Percentiles rank a stretch among this genome's conserved stretches.
These are phyloP conservation scores for Cliona cf. orientalis DNA, from an alignment of 37 sponge, comb jelly and placozoan species.

Conservation along the genomic window DNA sequence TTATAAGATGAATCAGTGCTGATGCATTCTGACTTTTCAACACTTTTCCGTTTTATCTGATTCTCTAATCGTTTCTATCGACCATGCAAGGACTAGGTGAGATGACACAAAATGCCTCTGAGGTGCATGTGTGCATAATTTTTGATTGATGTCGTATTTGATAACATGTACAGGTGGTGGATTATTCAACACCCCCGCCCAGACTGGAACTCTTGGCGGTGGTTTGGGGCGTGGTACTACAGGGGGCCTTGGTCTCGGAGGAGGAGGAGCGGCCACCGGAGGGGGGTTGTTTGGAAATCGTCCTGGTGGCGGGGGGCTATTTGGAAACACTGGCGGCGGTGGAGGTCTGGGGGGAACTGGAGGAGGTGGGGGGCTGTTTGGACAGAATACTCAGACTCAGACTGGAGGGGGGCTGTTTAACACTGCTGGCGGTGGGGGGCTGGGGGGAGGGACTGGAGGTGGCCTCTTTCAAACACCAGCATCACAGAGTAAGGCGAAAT, in stretches of 20 bases:
- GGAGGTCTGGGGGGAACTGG: background rate
- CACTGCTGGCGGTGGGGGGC: constrained; percentile 2
- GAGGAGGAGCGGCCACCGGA: background rate
- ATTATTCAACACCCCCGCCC: too few relatives aligned
- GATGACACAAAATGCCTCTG: too few relatives aligned
- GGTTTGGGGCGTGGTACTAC: background rate
- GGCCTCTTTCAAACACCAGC: constrained; percentile 50
- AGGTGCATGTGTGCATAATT: too few relatives aligned
- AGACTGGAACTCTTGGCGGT: too few relatives aligned
- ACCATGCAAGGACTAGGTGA: too few relatives aligned
- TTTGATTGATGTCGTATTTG: too few relatives aligned
- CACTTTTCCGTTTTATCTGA: too few relatives aligned
- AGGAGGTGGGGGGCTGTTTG: constrained; percentile 50
- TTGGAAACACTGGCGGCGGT: constrained; percentile 17
- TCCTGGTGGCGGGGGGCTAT: constrained; percentile 15
- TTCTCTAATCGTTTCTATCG: too few relatives aligned
- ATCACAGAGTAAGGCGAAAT: too few relatives aligned
- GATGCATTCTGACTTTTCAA: too few relatives aligned
- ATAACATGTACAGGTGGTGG: too few relatives aligned
- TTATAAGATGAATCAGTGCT: too few relatives aligned
- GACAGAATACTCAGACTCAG: constrained; percentile 32
- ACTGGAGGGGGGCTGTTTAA: constrained; percentile 37
- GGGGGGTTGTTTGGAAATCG: constrained; percentile 32
- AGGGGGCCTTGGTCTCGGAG: constrained; percentile 16
- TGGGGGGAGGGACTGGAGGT: constrained; percentile 11